These are phyloP conservation scores for Bombus consobrinus DNA, from an alignment of 1,140 invertebrate genomes.

Conservation along the genomic window DNA sequence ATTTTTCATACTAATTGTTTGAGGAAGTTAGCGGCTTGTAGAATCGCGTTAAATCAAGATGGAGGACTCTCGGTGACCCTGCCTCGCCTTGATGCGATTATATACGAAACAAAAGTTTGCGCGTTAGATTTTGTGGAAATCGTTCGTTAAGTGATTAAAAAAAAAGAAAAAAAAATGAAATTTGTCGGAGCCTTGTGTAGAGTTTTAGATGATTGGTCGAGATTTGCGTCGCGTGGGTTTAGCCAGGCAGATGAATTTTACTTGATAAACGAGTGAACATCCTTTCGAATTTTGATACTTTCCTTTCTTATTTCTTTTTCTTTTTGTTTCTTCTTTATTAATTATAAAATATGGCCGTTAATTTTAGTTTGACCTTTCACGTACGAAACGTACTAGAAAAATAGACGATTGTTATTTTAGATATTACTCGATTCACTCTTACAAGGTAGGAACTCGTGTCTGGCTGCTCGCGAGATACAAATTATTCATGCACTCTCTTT, in stretches of 20 bases:
- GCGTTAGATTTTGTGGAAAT: constrained; percentile 76
- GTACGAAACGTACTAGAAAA: not conserved
- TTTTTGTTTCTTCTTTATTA: not conserved
- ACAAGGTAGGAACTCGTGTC: constrained; percentile 1
- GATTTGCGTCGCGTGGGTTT: constrained; percentile 53
- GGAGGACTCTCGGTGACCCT: constrained; percentile 40
- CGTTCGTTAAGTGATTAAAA: constrained; percentile 69
- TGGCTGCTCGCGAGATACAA: constrained; percentile 61
- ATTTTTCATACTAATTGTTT: constrained; percentile 17
- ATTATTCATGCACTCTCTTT: constrained; percentile 77
- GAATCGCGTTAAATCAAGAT: constrained; percentile 22
- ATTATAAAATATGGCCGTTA: not conserved
- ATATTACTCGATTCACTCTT: not conserved
- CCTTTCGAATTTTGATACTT: not conserved
- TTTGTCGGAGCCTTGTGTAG: constrained; percentile 73
- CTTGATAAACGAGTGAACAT: constrained; percentile 21
- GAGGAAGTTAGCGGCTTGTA: constrained; percentile 11
- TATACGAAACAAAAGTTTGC: constrained; percentile 71
- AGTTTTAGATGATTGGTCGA: constrained; percentile 71
- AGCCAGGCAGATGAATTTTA: constrained; percentile 45
- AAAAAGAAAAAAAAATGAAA: constrained; percentile 56
- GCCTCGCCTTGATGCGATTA: constrained; percentile 69
- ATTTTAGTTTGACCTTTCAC: not conserved
- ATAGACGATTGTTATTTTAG: not conserved
- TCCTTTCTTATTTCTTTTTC: not conserved